Evolutionary conservation across 92 coral and sea anemone species (phyloP), one percentile per base, ranked within the genome.

Genomic region (Desmophyllum pertusum): DNA sequence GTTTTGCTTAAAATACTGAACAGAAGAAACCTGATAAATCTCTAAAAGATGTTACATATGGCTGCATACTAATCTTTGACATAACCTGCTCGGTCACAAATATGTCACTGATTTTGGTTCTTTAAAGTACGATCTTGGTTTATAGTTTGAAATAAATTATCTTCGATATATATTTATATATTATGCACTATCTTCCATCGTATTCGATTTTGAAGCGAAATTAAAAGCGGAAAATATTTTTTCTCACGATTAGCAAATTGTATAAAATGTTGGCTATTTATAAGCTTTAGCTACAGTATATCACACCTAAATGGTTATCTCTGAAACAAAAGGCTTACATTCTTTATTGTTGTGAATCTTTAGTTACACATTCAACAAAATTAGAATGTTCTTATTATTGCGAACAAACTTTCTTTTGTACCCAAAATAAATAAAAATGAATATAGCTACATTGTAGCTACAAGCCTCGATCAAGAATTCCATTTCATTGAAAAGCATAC

Each of bases 301-400:
- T 80, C 65, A 33, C 64, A 21, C 62, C 84, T 46, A 41, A 50
- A 39, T 57, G 29, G 63, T 69, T 69, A 27, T 72, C 69, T 50
- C 17, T 27, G 79, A 64, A 33, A 82, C 79, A 82, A 81, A 80
- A 42, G 86, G 18, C 10, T 29, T 10, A 57, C 57, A 41, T 25
- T 39, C 57, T 72, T 25, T 72, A 25, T 82, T 29, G 51, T 39
- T 25, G 39, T 66, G 41, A 71, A 71, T 30, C 40, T 31, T 50
- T 30, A 41, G 55, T 17, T 21, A 27, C 64, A 67, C 64, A n/a
- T n/a, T n/a, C n/a, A 48, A 45, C 38, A 19, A 50, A 80, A 80
- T 65, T 65, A 43, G 59, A 36, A 46, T 51, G 43, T 68, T 43
- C 38, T 68, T 36, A 48, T 50, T 35, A 23, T 68, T 65, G 63